phyloP scores from a whole-genome alignment of 2,113 vertebrate species.

The Rhadina sibilatrix region DNA sequence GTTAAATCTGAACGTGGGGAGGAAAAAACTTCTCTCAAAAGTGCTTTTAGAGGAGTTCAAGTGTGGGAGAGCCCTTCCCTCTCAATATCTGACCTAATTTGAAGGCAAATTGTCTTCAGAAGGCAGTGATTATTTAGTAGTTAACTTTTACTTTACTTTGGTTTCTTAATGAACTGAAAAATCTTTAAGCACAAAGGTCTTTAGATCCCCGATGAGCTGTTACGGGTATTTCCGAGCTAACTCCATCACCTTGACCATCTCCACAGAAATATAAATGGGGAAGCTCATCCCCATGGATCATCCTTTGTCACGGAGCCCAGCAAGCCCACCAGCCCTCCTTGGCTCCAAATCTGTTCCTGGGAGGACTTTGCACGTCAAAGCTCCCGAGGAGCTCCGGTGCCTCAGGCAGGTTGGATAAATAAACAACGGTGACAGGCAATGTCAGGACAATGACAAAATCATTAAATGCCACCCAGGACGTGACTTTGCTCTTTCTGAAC shows the following conservation, averaged over 20 bases:
- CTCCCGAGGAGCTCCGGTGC: background rate
- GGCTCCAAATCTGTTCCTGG: background rate
- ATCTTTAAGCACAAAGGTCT: slow-evolving; percentile 26
- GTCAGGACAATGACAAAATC: background rate
- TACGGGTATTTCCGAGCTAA: background rate
- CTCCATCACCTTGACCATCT: background rate
- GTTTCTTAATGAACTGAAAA: slow-evolving; percentile 45
- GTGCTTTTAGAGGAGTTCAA: background rate
- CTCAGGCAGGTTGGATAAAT: background rate
- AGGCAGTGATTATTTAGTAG: background rate
- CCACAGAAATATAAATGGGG: background rate
- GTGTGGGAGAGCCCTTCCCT: background rate
- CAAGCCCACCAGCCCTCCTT: background rate
- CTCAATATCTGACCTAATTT: background rate
- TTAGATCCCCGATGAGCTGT: background rate
- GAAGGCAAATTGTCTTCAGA: background rate
- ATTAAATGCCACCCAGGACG: background rate
- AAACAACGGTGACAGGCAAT: background rate
- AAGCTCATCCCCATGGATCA: background rate
- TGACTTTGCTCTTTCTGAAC: background rate
- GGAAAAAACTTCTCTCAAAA: background rate
- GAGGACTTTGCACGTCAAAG: background rate
- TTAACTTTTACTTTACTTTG: slow-evolving; percentile 27
- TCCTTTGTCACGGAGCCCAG: background rate
- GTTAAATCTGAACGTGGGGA: background rate